Conservation (phyloP, 2,888 invertebrate genomes). For the Coelogynopora nodosa region DNA sequence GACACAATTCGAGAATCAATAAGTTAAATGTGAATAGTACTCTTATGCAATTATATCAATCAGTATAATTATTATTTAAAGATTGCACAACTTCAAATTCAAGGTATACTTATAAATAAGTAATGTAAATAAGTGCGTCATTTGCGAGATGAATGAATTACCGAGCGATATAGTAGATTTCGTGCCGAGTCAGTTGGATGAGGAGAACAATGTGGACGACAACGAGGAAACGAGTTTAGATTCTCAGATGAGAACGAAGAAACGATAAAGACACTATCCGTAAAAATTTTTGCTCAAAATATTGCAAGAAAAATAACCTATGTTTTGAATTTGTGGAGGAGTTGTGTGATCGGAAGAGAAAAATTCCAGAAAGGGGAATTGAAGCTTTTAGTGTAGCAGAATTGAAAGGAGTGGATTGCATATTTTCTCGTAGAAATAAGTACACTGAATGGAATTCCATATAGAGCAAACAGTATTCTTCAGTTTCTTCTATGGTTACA, state of each 20-base stretch:
- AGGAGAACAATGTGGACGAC: background rate
- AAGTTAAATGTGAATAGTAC: background rate
- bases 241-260: slow-evolving; percentile 14
- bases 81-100: background rate
- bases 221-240: slow-evolving; percentile 20
- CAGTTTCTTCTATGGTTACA: slow-evolving; percentile 12
- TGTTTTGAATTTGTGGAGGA: slow-evolving; percentile 9
- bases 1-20: background rate
- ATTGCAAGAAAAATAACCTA: slow-evolving; percentile 19
- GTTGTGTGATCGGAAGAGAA: background rate
- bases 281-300: background rate
- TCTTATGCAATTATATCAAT: background rate
- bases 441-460: slow-evolving; percentile 24
- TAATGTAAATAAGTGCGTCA: background rate
- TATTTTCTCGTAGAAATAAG: slow-evolving; percentile 4
- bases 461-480: slow-evolving; percentile 19
- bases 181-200: background rate
- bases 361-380: slow-evolving; percentile 14
- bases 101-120: background rate
- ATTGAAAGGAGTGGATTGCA: slow-evolving; percentile 8
- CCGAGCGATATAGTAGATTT: slow-evolving; percentile 12
- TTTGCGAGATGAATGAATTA: background rate
- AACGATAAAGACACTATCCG: slow-evolving; percentile 1
- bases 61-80: background rate
- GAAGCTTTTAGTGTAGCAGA: slow-evolving; percentile 19